These are phyloP conservation scores for Dryococelus australis DNA, from an alignment of 2,888 invertebrate species.

Conservation along the genomic window DNA sequence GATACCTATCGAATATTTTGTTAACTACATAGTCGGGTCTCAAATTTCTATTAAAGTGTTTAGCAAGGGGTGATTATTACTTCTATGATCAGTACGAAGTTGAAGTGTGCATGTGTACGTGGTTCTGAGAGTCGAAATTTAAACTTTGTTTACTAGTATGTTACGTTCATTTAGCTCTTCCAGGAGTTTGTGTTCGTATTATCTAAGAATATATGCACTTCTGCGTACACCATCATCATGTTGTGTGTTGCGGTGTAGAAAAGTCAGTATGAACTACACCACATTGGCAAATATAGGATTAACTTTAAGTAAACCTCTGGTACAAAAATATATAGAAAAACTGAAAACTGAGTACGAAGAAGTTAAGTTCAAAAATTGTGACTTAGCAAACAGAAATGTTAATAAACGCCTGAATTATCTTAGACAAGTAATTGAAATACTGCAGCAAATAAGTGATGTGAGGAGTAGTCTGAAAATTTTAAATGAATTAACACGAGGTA, in stretches of 20 bases:
- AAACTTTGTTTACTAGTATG: background rate
- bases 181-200: background rate
- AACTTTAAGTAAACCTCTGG: conserved; percentile 51
- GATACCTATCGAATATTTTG: no score
- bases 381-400: conserved; percentile 54
- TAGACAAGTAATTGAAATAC: conserved; percentile 65
- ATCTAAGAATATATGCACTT: background rate
- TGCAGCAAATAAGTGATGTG: conserved; percentile 66
- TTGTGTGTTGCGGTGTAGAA: background rate
- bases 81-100: no score
- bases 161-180: background rate
- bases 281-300: background rate
- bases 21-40: no score
- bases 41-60: no score
- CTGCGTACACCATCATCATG: background rate
- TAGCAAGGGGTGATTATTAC: no score
- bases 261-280: background rate
- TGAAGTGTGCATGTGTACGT: no score
- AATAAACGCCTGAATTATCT: conserved; percentile 59
- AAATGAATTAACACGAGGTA: conserved; percentile 64
- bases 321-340: conserved; percentile 64
- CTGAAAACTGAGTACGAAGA: conserved; percentile 62
- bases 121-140: no score
- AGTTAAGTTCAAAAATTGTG: conserved; percentile 59
- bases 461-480: conserved; percentile 69